Percentiles rank a stretch among this genome's conserved stretches.
phyloP scores from a whole-genome alignment of 1,140 invertebrate species.

The Choristoneura fumiferana region DNA sequence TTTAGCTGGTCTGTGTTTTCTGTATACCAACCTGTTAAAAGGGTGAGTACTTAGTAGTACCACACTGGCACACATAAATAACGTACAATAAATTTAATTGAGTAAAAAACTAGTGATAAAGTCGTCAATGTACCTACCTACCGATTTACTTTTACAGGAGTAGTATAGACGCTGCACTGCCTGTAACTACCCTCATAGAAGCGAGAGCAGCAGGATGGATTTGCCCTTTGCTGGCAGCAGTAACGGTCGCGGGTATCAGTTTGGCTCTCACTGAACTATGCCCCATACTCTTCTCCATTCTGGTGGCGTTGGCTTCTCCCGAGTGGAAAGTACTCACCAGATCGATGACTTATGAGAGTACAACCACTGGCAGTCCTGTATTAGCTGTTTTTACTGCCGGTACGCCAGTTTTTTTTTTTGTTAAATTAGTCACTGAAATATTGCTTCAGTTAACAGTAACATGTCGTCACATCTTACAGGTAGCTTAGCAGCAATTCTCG shows the following conservation, averaged over 20 bases:
- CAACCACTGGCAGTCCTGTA: slow-evolving; percentile 82
- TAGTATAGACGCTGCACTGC: slow-evolving; percentile 78
- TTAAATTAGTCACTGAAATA: neutral
- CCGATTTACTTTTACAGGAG: slow-evolving; percentile 44
- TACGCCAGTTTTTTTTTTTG: too few relatives aligned
- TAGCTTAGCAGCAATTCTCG: slow-evolving; percentile 82
- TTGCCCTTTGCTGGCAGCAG: slow-evolving; percentile 80
- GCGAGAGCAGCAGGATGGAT: slow-evolving; percentile 80
- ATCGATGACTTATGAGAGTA: slow-evolving; percentile 82
- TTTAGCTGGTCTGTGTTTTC: slow-evolving; percentile 60
- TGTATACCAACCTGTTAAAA: slow-evolving; percentile 69
- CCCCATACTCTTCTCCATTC: slow-evolving; percentile 79
- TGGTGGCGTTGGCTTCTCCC: slow-evolving; percentile 80
- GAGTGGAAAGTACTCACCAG: slow-evolving; percentile 83
- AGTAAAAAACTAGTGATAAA: neutral
- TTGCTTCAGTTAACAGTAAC: neutral
- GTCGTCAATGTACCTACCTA: slow-evolving; percentile 8
- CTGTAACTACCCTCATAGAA: slow-evolving; percentile 81
- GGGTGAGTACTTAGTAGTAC: slow-evolving; percentile 44
- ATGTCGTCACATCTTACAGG: slow-evolving; percentile 63
- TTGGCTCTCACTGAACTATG: slow-evolving; percentile 81
- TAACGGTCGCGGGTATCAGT: slow-evolving; percentile 80
- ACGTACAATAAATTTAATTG: too few relatives aligned
- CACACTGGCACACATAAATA: too few relatives aligned
- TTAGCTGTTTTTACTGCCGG: slow-evolving; percentile 83